Conservation (phyloP, 2,797 vertebrate genomes). For the Eutrigla gurnardus region DNA sequence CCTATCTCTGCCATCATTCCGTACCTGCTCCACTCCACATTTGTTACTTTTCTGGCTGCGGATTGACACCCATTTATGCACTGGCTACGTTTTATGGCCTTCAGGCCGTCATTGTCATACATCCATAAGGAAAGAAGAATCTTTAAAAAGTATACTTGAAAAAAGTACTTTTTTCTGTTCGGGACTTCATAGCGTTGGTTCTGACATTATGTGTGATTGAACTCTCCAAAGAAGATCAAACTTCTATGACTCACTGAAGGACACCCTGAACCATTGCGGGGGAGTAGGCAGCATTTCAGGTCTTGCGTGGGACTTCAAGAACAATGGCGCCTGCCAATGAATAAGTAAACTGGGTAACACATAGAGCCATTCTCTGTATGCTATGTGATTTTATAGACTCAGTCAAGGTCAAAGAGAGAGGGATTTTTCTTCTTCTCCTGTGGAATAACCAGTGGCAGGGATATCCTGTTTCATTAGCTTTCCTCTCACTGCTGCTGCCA, state of each 20-base stretch:
- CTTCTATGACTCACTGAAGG: conserved; percentile 23
- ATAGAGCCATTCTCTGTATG: conserved; percentile 10
- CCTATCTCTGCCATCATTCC: neutral
- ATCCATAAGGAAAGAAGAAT: conserved; percentile 3
- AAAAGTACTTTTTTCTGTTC: neutral
- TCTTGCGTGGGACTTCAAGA: conserved; percentile 27
- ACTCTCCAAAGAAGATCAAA: conserved; percentile 18
- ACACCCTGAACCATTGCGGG: conserved; percentile 9
- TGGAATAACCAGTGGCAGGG: conserved; percentile 57
- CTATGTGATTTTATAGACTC: conserved; percentile 41
- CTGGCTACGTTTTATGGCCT: neutral
- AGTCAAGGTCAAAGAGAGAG: conserved; percentile 59
- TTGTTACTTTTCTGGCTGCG: neutral
- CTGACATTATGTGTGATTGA: conserved; percentile 16
- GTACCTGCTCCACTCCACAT: neutral
- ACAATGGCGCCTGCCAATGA: conserved; percentile 26
- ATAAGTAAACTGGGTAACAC: conserved; percentile 39
- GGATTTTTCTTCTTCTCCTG: conserved; percentile 52
- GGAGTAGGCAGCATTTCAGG: conserved; percentile 13
- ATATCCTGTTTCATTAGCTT: conserved; percentile 73
- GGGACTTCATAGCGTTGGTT: conserved; percentile 18
- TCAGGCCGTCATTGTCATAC: conserved; percentile 4
- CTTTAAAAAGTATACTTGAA: conserved; percentile 16
- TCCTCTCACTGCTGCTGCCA: conserved; percentile 55
- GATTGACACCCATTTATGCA: neutral